Evolutionary conservation across 1,140 invertebrate species (phyloP), one percentile per base, ranked within the genome.

Genomic region (Monomorium pharaonis): DNA sequence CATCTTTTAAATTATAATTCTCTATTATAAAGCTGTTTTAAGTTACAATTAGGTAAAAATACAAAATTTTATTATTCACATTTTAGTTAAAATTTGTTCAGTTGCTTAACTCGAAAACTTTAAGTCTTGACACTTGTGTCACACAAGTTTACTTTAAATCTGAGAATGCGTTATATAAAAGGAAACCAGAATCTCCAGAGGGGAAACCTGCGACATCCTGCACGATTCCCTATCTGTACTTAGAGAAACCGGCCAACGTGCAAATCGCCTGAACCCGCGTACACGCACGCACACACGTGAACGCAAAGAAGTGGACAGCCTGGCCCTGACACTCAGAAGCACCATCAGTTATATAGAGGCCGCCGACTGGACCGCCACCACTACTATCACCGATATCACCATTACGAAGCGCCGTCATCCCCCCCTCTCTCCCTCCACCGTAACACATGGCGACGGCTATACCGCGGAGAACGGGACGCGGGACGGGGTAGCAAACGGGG

Each of bases 311-410:
- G 92, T 94, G 93, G 92, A 92, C 91, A 92, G 92, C 88, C 93
- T 94, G 93, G 86, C 89, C 86, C 87, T 94, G 93, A 94, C 93
- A 94, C 93, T 94, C 92, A 90, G 92, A 94, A 94, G 93, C 91
- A 94, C 93, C 93, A 94, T 94, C 93, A 92, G 93, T 93, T 94
- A 93, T 93, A 92, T 86, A 90, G 91, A 92, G 92, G 87, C 92
- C 88, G 90, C 76, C 88, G 89, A 89, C 91, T 90, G 89, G 65
- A 88, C 86, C 83, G 51, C 56, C 70, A 89, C 84, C 56, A 76
- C 85, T 84, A 84, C 33, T 51, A 83, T 74, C 72, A n/a, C 62
- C 62, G 76, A 78, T 77, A 86, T 42, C 70, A 77, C 85, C 83
- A 90, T 88, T 85, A 87, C 78, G 65, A 67, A 83, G 72, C 67